Evolutionary conservation across 2,113 vertebrate species (phyloP), one percentile per base, ranked within the genome.

Genomic region (Planiliza haematocheilus): DNA sequence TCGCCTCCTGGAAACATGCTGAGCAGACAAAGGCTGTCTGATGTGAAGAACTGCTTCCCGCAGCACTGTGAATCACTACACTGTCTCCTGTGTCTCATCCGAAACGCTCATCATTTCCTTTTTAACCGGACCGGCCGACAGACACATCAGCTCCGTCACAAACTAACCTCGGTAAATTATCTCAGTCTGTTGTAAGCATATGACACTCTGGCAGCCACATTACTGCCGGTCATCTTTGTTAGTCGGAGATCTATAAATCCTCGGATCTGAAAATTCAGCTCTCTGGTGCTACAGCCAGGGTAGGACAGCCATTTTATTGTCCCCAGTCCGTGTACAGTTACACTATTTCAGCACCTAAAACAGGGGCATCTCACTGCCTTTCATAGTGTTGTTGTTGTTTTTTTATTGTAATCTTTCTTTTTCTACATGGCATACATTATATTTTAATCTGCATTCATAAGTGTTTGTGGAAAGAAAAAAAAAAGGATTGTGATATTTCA

Each of bases 391-490:
- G 6, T 66, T 64, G 2, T 14, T 65, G 70, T 49, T 21, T 16
- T 49, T 72, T 46, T 77, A 51, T 63, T 75, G 55, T 88, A 61
- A 51, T 62, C 21, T 68, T 85, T 67, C 1, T 88, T 68, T 92
- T 91, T 93, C 78, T 91, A 91, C 84, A 91, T 91, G 81, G 77
- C 79, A 91, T 88, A 82, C 69, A 67, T 59, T 75, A 77, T 82
- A 79, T 85, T 90, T 91, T 78, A 85, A 88, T 77, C 85, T 90
- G 86, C 83, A 91, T 91, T 79, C 86, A 86, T 81, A 72, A 63
- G 87, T 93, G 88, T 91, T 91, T 90, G 91, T 93, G 88, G 42
- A 87, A 83, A 88, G 53, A 85, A 90, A 82, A 87, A 86, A 58
- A 87, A 86, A 58, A 87, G 71, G 70, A 88, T 89, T 71, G 70